Evolutionary conservation across 2,797 vertebrate genomes (phyloP).

Genomic region (Emydoidea blandingii): DNA sequence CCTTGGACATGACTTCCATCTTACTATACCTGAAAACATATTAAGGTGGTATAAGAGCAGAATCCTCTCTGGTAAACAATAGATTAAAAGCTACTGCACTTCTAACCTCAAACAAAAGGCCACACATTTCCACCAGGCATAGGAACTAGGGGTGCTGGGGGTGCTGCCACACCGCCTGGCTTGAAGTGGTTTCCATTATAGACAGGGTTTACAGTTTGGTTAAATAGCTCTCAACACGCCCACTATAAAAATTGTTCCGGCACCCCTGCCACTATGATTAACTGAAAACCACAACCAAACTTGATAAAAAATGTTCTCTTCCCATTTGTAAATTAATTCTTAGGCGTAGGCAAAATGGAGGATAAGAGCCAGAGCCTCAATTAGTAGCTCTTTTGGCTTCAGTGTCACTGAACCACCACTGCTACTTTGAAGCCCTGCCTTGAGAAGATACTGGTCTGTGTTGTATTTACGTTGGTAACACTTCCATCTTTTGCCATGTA

Average conservation of each 20-base stretch:
- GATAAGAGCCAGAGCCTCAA: neutral
- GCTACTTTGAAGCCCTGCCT: neutral
- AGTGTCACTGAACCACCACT: neutral
- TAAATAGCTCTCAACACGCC: too few species aligned
- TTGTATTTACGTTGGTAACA: neutral
- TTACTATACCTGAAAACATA: accelerated
- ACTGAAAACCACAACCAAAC: neutral
- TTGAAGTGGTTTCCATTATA: too few species aligned
- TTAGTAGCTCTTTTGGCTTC: accelerated
- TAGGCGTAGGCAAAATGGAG: neutral
- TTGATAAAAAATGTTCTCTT: neutral
- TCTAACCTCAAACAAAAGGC: neutral
- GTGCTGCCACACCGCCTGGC: too few species aligned
- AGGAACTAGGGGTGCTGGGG: too few species aligned
- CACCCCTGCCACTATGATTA: neutral
- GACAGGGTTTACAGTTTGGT: too few species aligned
- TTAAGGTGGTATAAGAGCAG: neutral
- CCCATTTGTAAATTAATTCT: neutral
- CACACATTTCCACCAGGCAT: neutral
- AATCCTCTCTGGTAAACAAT: neutral
- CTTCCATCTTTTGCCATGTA: neutral
- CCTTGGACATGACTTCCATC: too few species aligned
- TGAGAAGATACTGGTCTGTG: neutral
- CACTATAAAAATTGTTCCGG: too few species aligned
- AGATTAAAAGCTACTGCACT: neutral